phyloP scores from a whole-genome alignment of 2,797 vertebrate species.

The Neosalanx taihuensis region DNA sequence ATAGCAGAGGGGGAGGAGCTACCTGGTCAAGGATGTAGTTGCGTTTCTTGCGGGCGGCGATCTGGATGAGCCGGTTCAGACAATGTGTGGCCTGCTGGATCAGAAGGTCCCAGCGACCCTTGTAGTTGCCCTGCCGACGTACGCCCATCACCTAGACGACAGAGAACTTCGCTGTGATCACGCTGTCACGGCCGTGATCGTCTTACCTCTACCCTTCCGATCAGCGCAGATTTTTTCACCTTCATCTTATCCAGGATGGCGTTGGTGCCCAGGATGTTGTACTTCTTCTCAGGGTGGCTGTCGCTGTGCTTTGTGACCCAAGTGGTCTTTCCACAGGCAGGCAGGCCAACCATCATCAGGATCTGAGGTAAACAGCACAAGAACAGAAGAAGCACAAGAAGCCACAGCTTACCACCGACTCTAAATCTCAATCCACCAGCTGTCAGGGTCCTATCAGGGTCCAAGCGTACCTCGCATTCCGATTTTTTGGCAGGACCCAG shows the following conservation, averaged over 20 bases:
- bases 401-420: background rate
- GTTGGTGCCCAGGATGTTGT: slow-evolving; percentile 94
- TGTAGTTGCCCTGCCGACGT: slow-evolving; percentile 88
- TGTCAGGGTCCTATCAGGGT: background rate
- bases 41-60: slow-evolving; percentile 90
- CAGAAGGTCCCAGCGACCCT: slow-evolving; percentile 90
- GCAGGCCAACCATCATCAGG: slow-evolving; percentile 94
- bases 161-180: background rate
- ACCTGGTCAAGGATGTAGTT: slow-evolving; percentile 98
- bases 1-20: slow-evolving; percentile 24
- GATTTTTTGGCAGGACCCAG: slow-evolving; percentile 81
- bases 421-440: background rate
- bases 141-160: slow-evolving; percentile 87
- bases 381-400: background rate
- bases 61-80: slow-evolving; percentile 92
- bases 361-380: slow-evolving; percentile 68
- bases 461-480: slow-evolving; percentile 83
- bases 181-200: background rate
- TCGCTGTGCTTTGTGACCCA: slow-evolving; percentile 86
- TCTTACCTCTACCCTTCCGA: background rate
- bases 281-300: slow-evolving; percentile 85
- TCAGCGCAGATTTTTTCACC: slow-evolving; percentile 58
- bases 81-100: slow-evolving; percentile 95
- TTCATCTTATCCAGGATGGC: slow-evolving; percentile 98
- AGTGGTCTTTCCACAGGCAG: slow-evolving; percentile 90